Conservation (phyloP, 2,797 vertebrate species). For the Acropternis orthonyx region DNA sequence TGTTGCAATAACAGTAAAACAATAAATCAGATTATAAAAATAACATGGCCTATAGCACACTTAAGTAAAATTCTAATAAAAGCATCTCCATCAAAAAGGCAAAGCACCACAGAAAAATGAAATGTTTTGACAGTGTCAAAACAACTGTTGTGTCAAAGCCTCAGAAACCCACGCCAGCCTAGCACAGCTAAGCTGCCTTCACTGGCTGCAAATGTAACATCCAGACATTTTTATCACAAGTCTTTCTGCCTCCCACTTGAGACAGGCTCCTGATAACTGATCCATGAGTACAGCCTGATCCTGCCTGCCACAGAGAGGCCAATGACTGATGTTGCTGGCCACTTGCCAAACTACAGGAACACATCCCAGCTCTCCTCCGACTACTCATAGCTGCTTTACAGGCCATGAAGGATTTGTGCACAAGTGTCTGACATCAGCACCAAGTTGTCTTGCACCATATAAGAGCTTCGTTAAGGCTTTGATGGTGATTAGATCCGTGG, state of each 20-base stretch:
- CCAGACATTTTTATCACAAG: neutral
- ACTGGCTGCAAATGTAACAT: neutral
- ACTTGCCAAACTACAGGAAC: neutral
- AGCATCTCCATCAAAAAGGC: neutral
- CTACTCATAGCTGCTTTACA: accelerated
- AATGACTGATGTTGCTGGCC: neutral
- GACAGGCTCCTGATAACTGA: neutral
- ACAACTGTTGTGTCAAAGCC: neutral
- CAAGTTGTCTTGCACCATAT: neutral
- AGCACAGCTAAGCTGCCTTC: neutral
- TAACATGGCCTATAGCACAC: neutral
- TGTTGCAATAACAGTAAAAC: neutral
- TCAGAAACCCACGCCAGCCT: neutral
- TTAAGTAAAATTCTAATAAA: neutral
- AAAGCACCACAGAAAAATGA: neutral
- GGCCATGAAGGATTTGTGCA: accelerated
- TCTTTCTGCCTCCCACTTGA: neutral
- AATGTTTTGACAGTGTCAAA: neutral
- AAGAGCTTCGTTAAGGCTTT: neutral
- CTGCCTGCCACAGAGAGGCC: neutral
- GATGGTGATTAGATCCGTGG: neutral
- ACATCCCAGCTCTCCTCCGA: neutral
- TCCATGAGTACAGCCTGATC: neutral
- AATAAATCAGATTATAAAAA: neutral
- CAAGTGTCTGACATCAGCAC: neutral